Evolutionary conservation across 2,888 invertebrate species (phyloP).

Genomic region (Crematogaster levior): DNA sequence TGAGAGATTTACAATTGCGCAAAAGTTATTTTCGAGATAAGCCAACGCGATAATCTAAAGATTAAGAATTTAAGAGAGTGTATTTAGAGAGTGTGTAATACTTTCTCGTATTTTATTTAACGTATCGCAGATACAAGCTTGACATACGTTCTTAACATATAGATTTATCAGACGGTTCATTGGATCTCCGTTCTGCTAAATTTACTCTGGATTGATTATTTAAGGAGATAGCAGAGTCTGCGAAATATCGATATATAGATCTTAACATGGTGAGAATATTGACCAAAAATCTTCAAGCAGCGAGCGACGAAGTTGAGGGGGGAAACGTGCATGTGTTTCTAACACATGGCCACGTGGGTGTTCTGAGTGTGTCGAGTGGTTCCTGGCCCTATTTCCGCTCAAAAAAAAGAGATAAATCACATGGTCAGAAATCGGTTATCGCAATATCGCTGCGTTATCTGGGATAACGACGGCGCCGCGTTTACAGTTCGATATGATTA

Average conservation of each 20-base stretch:
- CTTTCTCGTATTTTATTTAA: slow-evolving; percentile 35
- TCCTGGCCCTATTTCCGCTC: slow-evolving; percentile 20
- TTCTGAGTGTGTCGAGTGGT: neutral
- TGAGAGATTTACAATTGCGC: neutral
- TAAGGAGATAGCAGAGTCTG: neutral
- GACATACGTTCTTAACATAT: neutral
- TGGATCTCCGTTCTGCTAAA: slow-evolving; percentile 4
- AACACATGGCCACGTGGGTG: neutral
- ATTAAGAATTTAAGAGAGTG: slow-evolving; percentile 5
- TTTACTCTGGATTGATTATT: slow-evolving; percentile 6
- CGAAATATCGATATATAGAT: slow-evolving; percentile 4
- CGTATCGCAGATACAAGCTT: neutral
- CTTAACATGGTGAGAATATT: slow-evolving; percentile 19
- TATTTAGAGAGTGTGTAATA: neutral
- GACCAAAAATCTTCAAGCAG: slow-evolving; percentile 15
- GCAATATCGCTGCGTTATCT: slow-evolving; percentile 56
- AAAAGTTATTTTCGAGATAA: slow-evolving; percentile 9
- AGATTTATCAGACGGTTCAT: neutral
- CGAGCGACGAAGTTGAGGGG: neutral
- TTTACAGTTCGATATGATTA: slow-evolving; percentile 47
- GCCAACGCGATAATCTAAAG: neutral
- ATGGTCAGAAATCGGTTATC: slow-evolving; percentile 23
- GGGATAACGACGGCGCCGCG: slow-evolving; percentile 47
- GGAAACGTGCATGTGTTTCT: neutral
- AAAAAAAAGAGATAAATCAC: slow-evolving; percentile 52